phyloP scores from a whole-genome alignment of 2,113 vertebrate species.

The Tragulus kanchil region DNA sequence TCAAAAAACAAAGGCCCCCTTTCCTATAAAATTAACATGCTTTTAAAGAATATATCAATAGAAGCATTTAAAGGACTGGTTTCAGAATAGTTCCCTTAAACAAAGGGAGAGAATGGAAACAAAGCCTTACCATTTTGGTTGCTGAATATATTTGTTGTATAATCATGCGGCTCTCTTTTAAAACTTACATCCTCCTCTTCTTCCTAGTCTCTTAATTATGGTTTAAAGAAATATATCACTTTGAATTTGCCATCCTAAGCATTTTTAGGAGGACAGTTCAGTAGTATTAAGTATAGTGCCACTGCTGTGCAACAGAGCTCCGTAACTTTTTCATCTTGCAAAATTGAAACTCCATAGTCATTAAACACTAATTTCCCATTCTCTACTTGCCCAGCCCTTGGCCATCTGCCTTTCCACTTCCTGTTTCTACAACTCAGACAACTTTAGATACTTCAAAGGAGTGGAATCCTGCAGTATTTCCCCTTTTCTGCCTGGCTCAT shows the following conservation, averaged over 20 bases:
- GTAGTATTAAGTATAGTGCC: neutral
- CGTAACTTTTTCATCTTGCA: conserved; percentile 4
- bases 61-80: neutral
- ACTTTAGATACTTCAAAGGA: neutral
- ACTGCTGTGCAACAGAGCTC: neutral
- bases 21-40: neutral
- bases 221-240: neutral
- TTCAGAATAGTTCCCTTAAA: neutral
- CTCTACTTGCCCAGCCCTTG: neutral
- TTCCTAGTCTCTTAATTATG: neutral
- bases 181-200: neutral
- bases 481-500: neutral
- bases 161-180: neutral
- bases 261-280: neutral
- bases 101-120: neutral
- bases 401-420: neutral
- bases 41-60: conserved; percentile 32
- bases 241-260: neutral
- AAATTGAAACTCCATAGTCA: neutral
- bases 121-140: neutral
- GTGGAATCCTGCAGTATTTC: neutral
- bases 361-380: neutral
- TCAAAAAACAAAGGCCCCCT: neutral
- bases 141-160: conserved; percentile 4
- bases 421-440: neutral